phyloP scores from a whole-genome alignment of 2,113 vertebrate genomes.

The Atlantisia rogersi region DNA sequence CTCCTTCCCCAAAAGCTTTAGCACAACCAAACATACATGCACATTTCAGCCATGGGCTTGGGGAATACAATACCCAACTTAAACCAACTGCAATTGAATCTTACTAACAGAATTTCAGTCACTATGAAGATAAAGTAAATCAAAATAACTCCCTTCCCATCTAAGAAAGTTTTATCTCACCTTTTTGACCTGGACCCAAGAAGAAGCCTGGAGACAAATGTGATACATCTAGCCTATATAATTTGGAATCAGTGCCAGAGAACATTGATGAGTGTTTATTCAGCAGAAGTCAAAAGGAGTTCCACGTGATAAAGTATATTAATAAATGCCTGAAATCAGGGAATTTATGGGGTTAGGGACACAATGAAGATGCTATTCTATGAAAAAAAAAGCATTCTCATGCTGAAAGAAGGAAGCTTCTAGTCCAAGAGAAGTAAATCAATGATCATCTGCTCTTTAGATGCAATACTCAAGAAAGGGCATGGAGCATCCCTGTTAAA shows the following conservation, averaged over 20 bases:
- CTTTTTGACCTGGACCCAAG: neutral
- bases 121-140: neutral
- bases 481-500: neutral
- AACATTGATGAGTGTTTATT: neutral
- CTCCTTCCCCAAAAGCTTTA: neutral
- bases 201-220: neutral
- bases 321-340: neutral
- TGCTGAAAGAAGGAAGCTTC: neutral
- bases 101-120: neutral
- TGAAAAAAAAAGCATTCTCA: neutral
- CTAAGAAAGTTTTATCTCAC: neutral
- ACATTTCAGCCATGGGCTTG: neutral
- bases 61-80: neutral
- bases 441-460: neutral
- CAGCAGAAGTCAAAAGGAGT: neutral
- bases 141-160: neutral
- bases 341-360: neutral
- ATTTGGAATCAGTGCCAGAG: neutral
- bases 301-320: rapidly evolving
- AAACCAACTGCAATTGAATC: neutral
- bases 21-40: neutral
- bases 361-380: neutral
- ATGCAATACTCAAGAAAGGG: neutral
- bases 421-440: neutral
- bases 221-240: neutral